Evolutionary conservation across 2,888 invertebrate species (phyloP).

Genomic region (Prosopocoilus inquinatus): DNA sequence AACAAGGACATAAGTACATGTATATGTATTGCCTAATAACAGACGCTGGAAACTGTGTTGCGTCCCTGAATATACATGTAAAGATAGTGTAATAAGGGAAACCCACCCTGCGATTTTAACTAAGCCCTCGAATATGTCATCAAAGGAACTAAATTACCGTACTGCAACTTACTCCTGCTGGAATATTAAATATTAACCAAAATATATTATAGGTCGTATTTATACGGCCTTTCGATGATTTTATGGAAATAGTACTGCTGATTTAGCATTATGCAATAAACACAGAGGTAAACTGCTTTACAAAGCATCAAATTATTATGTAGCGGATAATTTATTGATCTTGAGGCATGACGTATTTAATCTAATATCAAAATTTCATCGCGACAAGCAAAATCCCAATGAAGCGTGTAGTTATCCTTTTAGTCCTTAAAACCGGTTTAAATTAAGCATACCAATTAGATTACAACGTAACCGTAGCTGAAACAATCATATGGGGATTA

Average conservation of each 20-base stretch:
- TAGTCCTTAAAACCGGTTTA: conserved; percentile 32
- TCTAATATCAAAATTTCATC: conserved; percentile 32
- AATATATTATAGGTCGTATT: background rate
- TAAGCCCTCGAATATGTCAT: conserved; percentile 33
- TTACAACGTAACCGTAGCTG: conserved; percentile 28
- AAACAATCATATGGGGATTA: conserved; percentile 31
- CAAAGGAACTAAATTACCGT: conserved; percentile 26
- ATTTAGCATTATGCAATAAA: background rate
- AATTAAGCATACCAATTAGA: conserved; percentile 34
- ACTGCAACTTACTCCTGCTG: conserved; percentile 9
- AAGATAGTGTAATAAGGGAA: conserved; percentile 24
- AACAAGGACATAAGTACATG: conserved; percentile 9
- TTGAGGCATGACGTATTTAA: conserved; percentile 16
- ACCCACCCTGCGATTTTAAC: conserved; percentile 24
- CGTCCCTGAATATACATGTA: conserved; percentile 32
- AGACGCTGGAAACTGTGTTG: conserved; percentile 21
- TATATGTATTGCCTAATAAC: conserved; percentile 19
- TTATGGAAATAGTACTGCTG: too few species aligned
- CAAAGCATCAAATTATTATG: background rate
- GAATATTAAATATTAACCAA: conserved; percentile 16
- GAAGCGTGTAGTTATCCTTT: conserved; percentile 33
- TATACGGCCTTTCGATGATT: too few species aligned
- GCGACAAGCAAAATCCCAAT: conserved; percentile 33
- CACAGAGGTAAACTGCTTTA: background rate
- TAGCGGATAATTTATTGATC: conserved; percentile 16